Base-by-base conservation (phyloP, 2,797 vertebrate species). In the Ispidina lecontei region DNA sequence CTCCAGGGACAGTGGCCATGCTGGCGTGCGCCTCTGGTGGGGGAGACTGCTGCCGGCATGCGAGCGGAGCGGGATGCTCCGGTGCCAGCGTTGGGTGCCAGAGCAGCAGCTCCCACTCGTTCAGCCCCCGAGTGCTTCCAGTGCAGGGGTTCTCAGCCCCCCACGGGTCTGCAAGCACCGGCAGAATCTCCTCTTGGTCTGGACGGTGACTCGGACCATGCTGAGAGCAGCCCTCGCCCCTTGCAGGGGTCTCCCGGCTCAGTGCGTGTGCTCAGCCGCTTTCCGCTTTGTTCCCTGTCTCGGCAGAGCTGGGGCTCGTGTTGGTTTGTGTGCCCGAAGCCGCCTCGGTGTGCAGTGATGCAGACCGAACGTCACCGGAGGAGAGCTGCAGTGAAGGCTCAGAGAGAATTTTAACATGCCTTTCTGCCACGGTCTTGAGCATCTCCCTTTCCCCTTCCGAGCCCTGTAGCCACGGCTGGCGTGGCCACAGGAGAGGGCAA, bases 351-450 rank as follows among this genome's bases (percentile, higher is more conserved):
- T 9, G 87, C 33, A 22, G 75, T 94, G 94, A 95, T 94, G 95
- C 94, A 95, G 92, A 78, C 91, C 51, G 56, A 89, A 93, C 92
- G 93, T 95, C 95, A 96, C 89, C 7, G 28, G 78, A 46, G 81
- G 64, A 94, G 86, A 95, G 89, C 95, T 96, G 95, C 94, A 93
- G 94, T 95, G 93, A 54, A 67, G 84, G 92, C 94, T 93, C 73
- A 91, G 90, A 11, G 92, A 95, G 94, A 95, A 95, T 96, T 91
- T 95, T 95, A 96, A 96, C 94, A 54, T 95, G 89, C 62, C 33
- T 41, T 63, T 70, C 74, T 41, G 71, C 83, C 88, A 59, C 18
- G 5, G 10, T 39, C 68, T 64, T 29, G 1, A 28, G 60, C 59
- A 3, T 81, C 68, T 55, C 56, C 56, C 59, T 46, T 62, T 72